Evolutionary conservation across 2,113 vertebrate genomes (phyloP), one percentile per base, ranked within the genome.

Genomic region (Sinocyclocheilus anophthalmus): DNA sequence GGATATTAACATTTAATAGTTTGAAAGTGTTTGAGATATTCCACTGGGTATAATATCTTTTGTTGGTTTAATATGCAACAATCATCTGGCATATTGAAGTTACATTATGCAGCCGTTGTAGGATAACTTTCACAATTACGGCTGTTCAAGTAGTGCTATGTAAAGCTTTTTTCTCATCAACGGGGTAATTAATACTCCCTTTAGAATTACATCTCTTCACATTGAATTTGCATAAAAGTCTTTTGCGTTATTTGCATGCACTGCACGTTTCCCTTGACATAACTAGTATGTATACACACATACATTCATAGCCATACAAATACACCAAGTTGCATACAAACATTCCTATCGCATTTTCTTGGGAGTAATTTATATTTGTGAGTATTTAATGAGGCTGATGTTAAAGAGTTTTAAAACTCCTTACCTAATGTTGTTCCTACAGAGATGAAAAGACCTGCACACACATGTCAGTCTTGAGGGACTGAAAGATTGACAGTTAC

Each of bases 121-220:
- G 59, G 57, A 65, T 42, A 81, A 81, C 59, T 81, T 65, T 81
- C 26, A 81, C n/a, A 48, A 65, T 81, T 65, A 65, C 14, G 22
- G 33, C 57, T 61, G 57, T 42, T 80, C 33, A 45, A 63, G 13
- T 11, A 14, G 13, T 67, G 59, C 4, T 16, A 67, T 65, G 16
- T 48, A 61, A 80, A 80, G 20, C 77, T 79, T 61, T 59, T 79
- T 24, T 63, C 55, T 39, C 42, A 9, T 65, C 79, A 67, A 1
- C 39, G 1, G 59, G 39, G 14, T 67, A 48, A 81, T 81, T 65
- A 65, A 65, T 81, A 65, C 59, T 48, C 37, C n/a, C 33, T 14
- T 81, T 24, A 81, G 59, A 48, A 48, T 65, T 65, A 48, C 39
- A 65, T 65, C n/a, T 12, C 45, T 81, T 81, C 79, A 48, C 8